phyloP scores from a whole-genome alignment of 1,140 invertebrate genomes.

The Drosophila jambulina region DNA sequence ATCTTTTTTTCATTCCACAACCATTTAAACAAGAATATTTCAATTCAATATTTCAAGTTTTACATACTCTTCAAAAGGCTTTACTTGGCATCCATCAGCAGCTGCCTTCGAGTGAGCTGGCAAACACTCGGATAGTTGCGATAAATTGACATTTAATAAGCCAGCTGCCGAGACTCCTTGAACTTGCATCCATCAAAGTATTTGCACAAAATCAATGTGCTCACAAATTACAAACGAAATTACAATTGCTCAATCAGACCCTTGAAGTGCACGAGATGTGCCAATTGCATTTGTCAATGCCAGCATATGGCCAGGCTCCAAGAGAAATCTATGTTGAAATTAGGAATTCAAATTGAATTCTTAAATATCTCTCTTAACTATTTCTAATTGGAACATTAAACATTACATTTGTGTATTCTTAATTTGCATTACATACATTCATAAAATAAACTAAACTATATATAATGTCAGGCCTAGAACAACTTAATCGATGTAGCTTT shows the following conservation, averaged over 20 bases:
- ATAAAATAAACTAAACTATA: no score
- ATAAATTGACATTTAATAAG: slow-evolving; percentile 66
- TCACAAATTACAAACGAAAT: slow-evolving; percentile 60
- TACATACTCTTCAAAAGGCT: background rate
- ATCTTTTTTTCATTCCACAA: background rate
- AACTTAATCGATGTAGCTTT: no score
- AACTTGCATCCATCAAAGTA: slow-evolving; percentile 22
- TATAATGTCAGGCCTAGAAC: no score
- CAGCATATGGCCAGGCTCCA: slow-evolving; percentile 8
- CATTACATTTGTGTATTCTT: no score
- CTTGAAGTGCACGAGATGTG: slow-evolving; percentile 11
- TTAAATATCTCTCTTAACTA: background rate
- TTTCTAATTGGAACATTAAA: no score
- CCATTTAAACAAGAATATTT: background rate
- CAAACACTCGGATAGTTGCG: slow-evolving; percentile 12
- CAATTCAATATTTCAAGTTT: slow-evolving; percentile 4
- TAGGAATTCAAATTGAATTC: background rate
- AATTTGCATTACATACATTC: no score
- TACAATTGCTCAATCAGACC: slow-evolving; percentile 26
- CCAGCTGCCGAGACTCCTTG: slow-evolving; percentile 15
- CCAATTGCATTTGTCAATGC: slow-evolving; percentile 35
- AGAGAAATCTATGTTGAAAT: background rate
- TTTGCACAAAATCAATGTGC: slow-evolving; percentile 57
- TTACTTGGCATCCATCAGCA: slow-evolving; percentile 9
- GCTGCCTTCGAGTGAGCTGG: slow-evolving; percentile 29